These are phyloP conservation scores for Meriones psammophilus DNA, from an alignment of 2,797 vertebrate species.

Conservation along the genomic window DNA sequence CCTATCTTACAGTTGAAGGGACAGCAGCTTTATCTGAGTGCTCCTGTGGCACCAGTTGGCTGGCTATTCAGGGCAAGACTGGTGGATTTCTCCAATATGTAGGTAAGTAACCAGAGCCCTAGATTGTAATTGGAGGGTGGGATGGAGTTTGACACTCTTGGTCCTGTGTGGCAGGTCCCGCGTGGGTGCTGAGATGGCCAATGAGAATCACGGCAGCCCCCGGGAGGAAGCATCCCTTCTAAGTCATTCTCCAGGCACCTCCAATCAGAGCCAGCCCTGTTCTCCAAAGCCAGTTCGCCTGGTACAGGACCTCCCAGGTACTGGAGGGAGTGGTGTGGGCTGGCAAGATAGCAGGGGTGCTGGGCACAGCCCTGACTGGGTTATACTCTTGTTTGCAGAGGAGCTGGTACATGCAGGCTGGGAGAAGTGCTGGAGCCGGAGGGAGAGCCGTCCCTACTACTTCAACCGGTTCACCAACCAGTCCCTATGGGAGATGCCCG, in stretches of 20 bases:
- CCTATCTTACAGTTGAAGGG: not conserved
- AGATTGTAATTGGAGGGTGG: not conserved
- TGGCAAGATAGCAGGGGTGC: not conserved
- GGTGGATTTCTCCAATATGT: not conserved
- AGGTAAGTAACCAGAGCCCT: constrained; percentile 8
- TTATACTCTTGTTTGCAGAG: constrained; percentile 88
- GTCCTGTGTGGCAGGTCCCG: constrained; percentile 79
- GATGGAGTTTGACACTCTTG: constrained; percentile 45
- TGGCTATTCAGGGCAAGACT: not conserved
- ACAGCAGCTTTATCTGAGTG: not conserved
- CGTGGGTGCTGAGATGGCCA: constrained; percentile 94
- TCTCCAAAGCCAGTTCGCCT: constrained; percentile 94
- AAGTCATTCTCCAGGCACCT: constrained; percentile 93
- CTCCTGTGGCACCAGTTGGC: not conserved
- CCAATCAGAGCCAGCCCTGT: constrained; percentile 93
- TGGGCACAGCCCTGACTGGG: not conserved
- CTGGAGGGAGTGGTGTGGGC: accelerated
- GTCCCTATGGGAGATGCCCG: constrained; percentile 98
- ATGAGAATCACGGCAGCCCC: constrained; percentile 94
- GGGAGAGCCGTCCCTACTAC: constrained; percentile 97
- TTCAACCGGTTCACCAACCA: constrained; percentile 99
- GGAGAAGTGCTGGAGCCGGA: constrained; percentile 99
- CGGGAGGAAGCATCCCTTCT: constrained; percentile 93
- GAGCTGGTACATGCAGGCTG: constrained; percentile 98
- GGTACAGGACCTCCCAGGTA: constrained; percentile 97